Conservation (phyloP, 2,113 vertebrate species). For the Haplochromis burtoni region DNA sequence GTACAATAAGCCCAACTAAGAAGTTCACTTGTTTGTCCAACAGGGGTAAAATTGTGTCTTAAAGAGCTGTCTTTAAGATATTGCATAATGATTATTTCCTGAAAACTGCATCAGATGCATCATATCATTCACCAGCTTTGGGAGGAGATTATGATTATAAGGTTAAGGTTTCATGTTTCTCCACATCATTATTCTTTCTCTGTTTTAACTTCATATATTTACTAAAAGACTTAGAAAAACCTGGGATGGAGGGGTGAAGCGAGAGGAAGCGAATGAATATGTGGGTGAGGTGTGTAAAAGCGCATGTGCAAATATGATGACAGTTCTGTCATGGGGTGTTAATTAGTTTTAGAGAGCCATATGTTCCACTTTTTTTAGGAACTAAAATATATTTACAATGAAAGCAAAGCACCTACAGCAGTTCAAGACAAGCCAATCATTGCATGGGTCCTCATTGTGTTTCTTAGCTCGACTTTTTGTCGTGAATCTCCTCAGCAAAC, state of each 20-base stretch:
- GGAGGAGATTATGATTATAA: neutral
- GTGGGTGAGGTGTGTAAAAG: neutral
- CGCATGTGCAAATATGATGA: neutral
- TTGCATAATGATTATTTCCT: neutral
- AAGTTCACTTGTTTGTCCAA: neutral
- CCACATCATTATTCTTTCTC: neutral
- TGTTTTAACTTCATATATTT: neutral
- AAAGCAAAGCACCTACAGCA: neutral
- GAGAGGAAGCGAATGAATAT: neutral
- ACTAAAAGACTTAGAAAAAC: neutral
- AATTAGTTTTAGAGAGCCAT: conserved; percentile 43
- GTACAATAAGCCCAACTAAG: neutral
- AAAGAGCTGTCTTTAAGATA: neutral
- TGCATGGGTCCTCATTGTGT: neutral
- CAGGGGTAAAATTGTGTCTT: neutral
- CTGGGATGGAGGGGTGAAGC: neutral
- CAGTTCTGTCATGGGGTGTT: conserved; percentile 39
- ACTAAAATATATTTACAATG: neutral
- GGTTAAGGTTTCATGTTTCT: neutral
- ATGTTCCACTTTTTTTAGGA: neutral
- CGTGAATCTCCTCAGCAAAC: neutral
- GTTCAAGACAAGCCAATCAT: neutral
- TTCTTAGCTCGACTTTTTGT: neutral
- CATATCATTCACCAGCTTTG: neutral
- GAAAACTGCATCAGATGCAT: neutral